These are phyloP conservation scores for Perca schrenkii DNA, from an alignment of 2,113 vertebrate genomes.

Conservation along the genomic window DNA sequence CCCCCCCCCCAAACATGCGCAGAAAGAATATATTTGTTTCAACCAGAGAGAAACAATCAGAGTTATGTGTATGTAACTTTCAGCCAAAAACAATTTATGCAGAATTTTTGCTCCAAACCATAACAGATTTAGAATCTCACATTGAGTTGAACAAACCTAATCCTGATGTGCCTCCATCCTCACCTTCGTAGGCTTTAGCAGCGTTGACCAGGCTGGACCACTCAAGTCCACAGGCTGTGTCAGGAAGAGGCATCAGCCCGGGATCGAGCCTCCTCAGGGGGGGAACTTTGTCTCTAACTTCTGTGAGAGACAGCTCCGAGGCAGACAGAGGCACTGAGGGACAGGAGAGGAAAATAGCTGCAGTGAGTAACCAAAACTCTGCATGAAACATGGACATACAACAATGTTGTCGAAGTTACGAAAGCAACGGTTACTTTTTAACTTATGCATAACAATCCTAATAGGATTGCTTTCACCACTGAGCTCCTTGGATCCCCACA, in stretches of 20 bases:
- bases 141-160: constrained; percentile 17
- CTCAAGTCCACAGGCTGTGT: constrained; percentile 90
- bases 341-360: not conserved
- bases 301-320: constrained; percentile 88
- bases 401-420: not conserved
- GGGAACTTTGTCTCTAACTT: constrained; percentile 86
- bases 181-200: constrained; percentile 94
- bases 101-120: not conserved
- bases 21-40: no score
- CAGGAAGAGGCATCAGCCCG: constrained; percentile 92
- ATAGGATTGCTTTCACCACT: not conserved
- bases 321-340: constrained; percentile 87
- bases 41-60: no score
- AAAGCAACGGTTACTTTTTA: not conserved
- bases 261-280: constrained; percentile 87
- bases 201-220: constrained; percentile 94
- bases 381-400: not conserved
- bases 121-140: not conserved
- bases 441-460: not conserved
- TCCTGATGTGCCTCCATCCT: constrained; percentile 17
- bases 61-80: not conserved
- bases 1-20: no score
- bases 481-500: not conserved
- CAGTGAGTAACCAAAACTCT: constrained; percentile 21
- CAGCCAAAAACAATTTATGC: not conserved